Conservation (phyloP, 2,888 invertebrate species). For the Escarpia spicata region DNA sequence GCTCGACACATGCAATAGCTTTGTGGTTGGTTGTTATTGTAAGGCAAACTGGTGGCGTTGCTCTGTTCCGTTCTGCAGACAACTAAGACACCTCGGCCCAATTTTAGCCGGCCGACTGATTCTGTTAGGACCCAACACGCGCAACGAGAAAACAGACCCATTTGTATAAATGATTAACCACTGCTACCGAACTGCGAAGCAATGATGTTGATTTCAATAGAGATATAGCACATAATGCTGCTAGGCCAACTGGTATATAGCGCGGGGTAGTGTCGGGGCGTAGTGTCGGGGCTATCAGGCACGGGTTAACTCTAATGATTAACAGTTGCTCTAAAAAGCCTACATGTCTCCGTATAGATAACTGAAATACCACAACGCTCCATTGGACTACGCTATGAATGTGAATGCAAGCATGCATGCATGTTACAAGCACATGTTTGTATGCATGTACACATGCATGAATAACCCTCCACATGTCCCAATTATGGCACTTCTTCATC, state of each 20-base stretch:
- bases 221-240: neutral
- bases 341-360: neutral
- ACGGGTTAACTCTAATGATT: neutral
- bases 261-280: neutral
- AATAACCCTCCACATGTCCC: neutral
- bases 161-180: neutral
- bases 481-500: no score
- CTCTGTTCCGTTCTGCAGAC: neutral
- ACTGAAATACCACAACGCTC: neutral
- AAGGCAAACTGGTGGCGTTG: no score
- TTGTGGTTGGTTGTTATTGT: neutral
- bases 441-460: neutral
- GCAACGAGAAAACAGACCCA: neutral
- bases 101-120: no score
- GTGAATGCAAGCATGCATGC: neutral
- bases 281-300: neutral
- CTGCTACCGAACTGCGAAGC: neutral
- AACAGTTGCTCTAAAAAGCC: neutral
- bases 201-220: neutral
- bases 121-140: no score
- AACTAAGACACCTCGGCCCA: neutral
- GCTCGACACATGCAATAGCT: neutral
- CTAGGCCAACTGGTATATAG: neutral
- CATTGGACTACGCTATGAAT: neutral
- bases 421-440: neutral